Evolutionary conservation across 2,888 invertebrate species (phyloP).

Genomic region (Hydroisotoma schaefferi): DNA sequence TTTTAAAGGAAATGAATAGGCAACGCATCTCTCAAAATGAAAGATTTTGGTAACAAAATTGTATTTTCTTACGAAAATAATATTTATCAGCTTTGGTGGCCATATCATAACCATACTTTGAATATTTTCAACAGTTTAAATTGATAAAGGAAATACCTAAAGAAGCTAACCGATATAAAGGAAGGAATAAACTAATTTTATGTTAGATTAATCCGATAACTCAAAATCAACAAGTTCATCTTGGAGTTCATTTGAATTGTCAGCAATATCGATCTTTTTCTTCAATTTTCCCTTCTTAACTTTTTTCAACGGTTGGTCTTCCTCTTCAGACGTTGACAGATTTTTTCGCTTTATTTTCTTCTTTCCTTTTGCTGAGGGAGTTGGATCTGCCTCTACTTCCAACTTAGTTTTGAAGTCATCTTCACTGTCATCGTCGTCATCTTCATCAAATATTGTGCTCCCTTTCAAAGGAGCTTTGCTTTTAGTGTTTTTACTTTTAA

Average conservation of each 20-base stretch:
- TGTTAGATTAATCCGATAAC: slow-evolving; percentile 39
- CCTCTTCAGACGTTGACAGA: slow-evolving; percentile 10
- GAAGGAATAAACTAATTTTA: neutral
- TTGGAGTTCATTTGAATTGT: slow-evolving; percentile 23
- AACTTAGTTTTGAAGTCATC: slow-evolving; percentile 32
- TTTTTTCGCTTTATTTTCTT: slow-evolving; percentile 9
- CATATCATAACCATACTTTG: no score
- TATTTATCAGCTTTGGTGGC: no score
- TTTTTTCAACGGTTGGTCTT: slow-evolving; percentile 18
- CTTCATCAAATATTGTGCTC: slow-evolving; percentile 32
- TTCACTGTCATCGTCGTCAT: slow-evolving; percentile 31
- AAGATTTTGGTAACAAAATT: no score
- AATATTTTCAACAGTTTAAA: no score
- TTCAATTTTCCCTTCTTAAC: slow-evolving; percentile 29
- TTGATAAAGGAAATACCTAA: no score
- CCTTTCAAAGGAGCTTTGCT: neutral
- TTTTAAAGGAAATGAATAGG: no score
- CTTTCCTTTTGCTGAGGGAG: neutral
- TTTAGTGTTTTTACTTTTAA: slow-evolving; percentile 11
- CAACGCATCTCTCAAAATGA: no score
- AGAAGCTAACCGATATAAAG: neutral
- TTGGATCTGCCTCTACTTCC: slow-evolving; percentile 13
- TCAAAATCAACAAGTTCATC: slow-evolving; percentile 47
- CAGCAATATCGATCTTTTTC: slow-evolving; percentile 14
- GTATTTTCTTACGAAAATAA: no score